phyloP scores from a whole-genome alignment of 2,888 invertebrate genomes.

The Himalopsyche anomala region DNA sequence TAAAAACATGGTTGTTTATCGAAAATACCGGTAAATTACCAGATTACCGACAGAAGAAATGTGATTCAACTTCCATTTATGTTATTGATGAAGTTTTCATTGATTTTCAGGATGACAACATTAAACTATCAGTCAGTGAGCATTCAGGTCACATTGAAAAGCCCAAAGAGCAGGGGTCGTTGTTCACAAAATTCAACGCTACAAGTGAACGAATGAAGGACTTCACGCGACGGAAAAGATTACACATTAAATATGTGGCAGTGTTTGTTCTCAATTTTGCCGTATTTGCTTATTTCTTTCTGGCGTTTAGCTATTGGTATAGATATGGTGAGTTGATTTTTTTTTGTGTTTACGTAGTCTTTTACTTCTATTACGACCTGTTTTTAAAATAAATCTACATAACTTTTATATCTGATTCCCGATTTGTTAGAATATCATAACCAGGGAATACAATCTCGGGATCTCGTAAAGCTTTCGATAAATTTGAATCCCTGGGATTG shows the following conservation, averaged over 20 bases:
- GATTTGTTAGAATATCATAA: too few species aligned
- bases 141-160: background rate
- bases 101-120: conserved; percentile 6
- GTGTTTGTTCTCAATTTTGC: conserved; percentile 56
- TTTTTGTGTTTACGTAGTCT: conserved; percentile 44
- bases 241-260: conserved; percentile 33
- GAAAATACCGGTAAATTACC: too few species aligned
- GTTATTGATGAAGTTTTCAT: background rate
- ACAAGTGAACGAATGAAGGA: conserved; percentile 7
- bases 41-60: too few species aligned
- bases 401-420: too few species aligned
- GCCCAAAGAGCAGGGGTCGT: background rate
- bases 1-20: too few species aligned
- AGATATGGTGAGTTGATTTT: conserved; percentile 52
- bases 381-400: too few species aligned
- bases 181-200: background rate
- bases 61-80: too few species aligned
- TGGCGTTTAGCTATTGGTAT: conserved; percentile 62
- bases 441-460: too few species aligned
- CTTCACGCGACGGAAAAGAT: conserved; percentile 44
- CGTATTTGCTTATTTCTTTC: conserved; percentile 62
- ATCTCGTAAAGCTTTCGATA: too few species aligned
- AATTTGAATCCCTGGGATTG: too few species aligned
- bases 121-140: background rate
- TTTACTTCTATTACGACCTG: too few species aligned